phyloP scores from a whole-genome alignment of 2,888 invertebrate genomes.

The Xiphydria camelus region DNA sequence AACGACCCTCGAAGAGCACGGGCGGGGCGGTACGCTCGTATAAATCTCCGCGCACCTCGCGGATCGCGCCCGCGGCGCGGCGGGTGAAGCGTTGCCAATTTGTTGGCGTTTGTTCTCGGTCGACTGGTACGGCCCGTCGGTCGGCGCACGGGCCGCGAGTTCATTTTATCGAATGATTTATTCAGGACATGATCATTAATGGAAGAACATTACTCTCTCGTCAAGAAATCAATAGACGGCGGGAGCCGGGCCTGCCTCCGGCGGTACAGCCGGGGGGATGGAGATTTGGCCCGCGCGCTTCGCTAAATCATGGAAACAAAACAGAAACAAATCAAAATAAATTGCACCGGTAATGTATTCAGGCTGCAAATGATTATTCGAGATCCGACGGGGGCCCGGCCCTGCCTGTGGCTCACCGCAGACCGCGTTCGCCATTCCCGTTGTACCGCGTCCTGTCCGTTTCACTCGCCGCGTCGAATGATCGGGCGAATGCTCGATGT shows the following conservation, averaged over 20 bases:
- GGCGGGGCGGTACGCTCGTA: too few species aligned
- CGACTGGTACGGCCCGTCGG: slow-evolving; percentile 9
- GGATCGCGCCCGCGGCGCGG: background rate
- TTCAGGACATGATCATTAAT: slow-evolving; percentile 54
- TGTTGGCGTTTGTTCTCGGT: slow-evolving; percentile 32
- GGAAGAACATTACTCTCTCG: slow-evolving; percentile 52
- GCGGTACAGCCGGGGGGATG: background rate
- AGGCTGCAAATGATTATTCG: slow-evolving; percentile 54
- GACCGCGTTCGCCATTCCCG: slow-evolving; percentile 31
- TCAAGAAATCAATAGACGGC: slow-evolving; percentile 50
- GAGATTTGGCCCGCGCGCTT: slow-evolving; percentile 11
- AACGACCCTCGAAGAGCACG: background rate
- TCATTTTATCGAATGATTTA: slow-evolving; percentile 55
- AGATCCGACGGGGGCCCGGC: slow-evolving; percentile 46
- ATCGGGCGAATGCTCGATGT: too few species aligned
- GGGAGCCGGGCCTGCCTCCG: background rate
- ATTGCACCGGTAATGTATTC: slow-evolving; percentile 53
- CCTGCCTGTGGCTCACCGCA: slow-evolving; percentile 47
- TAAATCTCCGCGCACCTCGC: too few species aligned
- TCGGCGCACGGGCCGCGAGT: slow-evolving; percentile 32
- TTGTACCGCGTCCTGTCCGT: slow-evolving; percentile 7
- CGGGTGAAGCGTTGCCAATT: slow-evolving; percentile 28
- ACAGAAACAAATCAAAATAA: slow-evolving; percentile 52
- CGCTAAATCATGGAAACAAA: slow-evolving; percentile 50
- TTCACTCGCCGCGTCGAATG: background rate